Conservation (phyloP, 2,797 vertebrate species). For the Thunnus albacares region DNA sequence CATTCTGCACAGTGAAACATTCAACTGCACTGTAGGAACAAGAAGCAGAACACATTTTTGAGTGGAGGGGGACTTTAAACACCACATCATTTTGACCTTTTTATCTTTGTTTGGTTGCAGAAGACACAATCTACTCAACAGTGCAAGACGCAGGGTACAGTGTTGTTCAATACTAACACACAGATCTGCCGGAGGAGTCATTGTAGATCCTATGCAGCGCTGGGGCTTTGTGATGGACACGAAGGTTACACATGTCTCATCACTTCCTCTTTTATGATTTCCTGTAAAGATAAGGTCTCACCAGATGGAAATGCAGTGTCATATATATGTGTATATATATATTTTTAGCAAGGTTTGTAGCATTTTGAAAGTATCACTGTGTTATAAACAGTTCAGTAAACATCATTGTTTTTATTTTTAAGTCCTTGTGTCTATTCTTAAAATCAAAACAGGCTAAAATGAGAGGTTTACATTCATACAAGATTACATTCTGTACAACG, state of each 20-base stretch:
- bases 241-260: neutral
- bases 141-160: slow-evolving; percentile 80
- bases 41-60: too few species aligned
- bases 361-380: slow-evolving; percentile 23
- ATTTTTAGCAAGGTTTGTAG: slow-evolving; percentile 6
- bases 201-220: neutral
- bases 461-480: too few species aligned
- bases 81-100: neutral
- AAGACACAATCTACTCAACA: slow-evolving; percentile 72
- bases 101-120: slow-evolving; percentile 65
- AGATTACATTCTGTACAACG: neutral
- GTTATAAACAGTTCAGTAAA: slow-evolving; percentile 18
- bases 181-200: neutral
- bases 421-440: neutral
- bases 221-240: slow-evolving; percentile 1
- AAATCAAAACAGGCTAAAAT: neutral
- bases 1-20: too few species aligned
- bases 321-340: slow-evolving; percentile 4
- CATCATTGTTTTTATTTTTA: neutral
- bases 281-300: neutral
- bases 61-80: neutral
- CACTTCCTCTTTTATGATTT: slow-evolving; percentile 45
- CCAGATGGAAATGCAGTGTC: slow-evolving; percentile 12
- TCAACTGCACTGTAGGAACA: too few species aligned
- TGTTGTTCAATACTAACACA: slow-evolving; percentile 75